phyloP scores from a whole-genome alignment of 2,113 vertebrate species.

The Melanerpes formicivorus region DNA sequence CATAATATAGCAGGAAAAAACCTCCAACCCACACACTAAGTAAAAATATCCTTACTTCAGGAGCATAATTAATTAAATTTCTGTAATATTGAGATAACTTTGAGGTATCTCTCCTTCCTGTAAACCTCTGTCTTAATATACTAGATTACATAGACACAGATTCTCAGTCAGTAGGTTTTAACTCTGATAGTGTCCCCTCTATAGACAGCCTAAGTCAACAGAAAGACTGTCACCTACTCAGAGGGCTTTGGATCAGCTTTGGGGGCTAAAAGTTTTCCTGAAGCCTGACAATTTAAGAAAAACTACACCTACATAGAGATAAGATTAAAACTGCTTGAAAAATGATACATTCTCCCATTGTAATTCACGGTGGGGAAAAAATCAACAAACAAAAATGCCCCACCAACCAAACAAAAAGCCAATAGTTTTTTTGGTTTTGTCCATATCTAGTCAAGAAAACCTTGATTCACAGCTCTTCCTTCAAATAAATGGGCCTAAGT shows the following conservation, averaged over 20 bases:
- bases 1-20: neutral
- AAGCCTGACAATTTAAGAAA: slow-evolving; percentile 31
- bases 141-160: neutral
- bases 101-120: slow-evolving; percentile 7
- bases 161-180: neutral
- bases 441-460: neutral
- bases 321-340: slow-evolving; percentile 55
- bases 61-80: slow-evolving; percentile 15
- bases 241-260: slow-evolving; percentile 23
- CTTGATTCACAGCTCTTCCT: neutral
- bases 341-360: neutral
- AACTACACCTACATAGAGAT: slow-evolving; percentile 45
- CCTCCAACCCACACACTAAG: neutral
- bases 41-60: neutral
- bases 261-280: slow-evolving; percentile 32
- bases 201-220: slow-evolving; percentile 47
- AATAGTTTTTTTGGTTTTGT: accelerated
- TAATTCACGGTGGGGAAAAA: neutral
- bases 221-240: slow-evolving; percentile 30
- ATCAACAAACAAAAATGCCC: neutral
- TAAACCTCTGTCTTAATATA: slow-evolving; percentile 15
- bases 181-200: neutral
- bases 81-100: slow-evolving; percentile 11
- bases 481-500: neutral
- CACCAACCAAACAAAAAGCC: accelerated